Evolutionary conservation across 2,113 vertebrate species (phyloP).

Genomic region (Cercopithecus mona): DNA sequence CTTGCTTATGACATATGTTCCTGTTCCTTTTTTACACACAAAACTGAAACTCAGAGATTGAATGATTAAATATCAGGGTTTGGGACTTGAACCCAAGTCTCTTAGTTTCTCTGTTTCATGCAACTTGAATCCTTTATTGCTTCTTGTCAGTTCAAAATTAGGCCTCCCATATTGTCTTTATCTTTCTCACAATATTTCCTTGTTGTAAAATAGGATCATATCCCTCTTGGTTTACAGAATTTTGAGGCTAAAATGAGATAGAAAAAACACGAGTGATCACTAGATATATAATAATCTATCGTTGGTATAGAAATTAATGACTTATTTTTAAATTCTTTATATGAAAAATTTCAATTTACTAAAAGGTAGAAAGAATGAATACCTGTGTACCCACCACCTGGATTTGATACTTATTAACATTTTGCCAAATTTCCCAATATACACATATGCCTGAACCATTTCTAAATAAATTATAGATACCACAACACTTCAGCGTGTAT

Average conservation of each 20-base stretch:
- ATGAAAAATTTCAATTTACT: conserved; percentile 41
- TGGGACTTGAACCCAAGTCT: conserved; percentile 8
- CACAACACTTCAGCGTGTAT: not conserved
- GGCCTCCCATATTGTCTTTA: not conserved
- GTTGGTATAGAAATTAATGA: conserved; percentile 36
- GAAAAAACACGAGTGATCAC: not conserved
- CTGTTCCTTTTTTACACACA: not conserved
- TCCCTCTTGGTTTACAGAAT: not conserved
- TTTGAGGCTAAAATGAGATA: conserved; percentile 51
- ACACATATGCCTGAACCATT: not conserved
- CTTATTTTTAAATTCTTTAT: not conserved
- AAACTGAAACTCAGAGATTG: not conserved
- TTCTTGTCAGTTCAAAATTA: conserved; percentile 33
- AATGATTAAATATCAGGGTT: not conserved
- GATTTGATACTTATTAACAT: not conserved
- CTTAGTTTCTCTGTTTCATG: not conserved
- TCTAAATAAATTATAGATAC: conserved; percentile 5
- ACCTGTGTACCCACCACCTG: not conserved
- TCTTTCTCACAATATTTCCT: not conserved
- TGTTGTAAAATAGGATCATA: conserved; percentile 12
- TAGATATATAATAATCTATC: not conserved
- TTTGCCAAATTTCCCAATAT: conserved; percentile 24
- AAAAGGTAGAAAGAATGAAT: conserved; percentile 12
- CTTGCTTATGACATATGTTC: not conserved
- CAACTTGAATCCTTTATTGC: not conserved